These are phyloP conservation scores for Athalia circularis DNA, from an alignment of 2,888 invertebrate genomes.

Conservation along the genomic window DNA sequence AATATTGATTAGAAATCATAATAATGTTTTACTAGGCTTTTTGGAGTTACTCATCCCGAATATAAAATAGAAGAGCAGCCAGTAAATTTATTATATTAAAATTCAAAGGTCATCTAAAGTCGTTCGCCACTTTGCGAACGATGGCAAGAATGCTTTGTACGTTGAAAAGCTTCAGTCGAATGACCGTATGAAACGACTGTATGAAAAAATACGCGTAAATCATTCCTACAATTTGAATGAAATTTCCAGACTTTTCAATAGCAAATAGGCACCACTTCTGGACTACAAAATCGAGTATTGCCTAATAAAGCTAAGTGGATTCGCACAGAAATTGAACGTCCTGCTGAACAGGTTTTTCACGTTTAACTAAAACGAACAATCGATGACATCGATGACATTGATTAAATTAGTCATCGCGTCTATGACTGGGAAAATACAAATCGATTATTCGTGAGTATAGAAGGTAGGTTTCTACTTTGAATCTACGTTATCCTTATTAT, in stretches of 20 bases:
- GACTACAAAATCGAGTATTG: background rate
- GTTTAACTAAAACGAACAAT: constrained; percentile 11
- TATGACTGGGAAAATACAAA: constrained; percentile 2
- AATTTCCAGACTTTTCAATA: background rate
- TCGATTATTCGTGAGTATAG: background rate
- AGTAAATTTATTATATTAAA: too few species aligned
- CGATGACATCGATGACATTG: constrained; percentile 22
- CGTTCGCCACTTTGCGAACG: background rate
- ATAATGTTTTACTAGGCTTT: too few species aligned
- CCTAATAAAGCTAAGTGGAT: background rate
- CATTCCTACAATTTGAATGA: too few species aligned
- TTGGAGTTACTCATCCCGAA: too few species aligned
- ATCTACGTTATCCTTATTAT: background rate
- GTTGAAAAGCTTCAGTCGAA: too few species aligned
- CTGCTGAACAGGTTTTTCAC: background rate
- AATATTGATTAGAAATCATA: too few species aligned
- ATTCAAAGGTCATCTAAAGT: background rate
- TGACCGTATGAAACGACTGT: too few species aligned
- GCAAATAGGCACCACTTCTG: background rate
- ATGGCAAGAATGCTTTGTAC: too few species aligned
- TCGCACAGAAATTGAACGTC: background rate
- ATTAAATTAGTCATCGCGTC: background rate
- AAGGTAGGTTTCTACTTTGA: background rate
- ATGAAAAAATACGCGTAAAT: too few species aligned
- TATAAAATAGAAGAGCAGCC: too few species aligned